phyloP scores from a whole-genome alignment of 2,888 invertebrate genomes.

The Leptopterna dolabrata region DNA sequence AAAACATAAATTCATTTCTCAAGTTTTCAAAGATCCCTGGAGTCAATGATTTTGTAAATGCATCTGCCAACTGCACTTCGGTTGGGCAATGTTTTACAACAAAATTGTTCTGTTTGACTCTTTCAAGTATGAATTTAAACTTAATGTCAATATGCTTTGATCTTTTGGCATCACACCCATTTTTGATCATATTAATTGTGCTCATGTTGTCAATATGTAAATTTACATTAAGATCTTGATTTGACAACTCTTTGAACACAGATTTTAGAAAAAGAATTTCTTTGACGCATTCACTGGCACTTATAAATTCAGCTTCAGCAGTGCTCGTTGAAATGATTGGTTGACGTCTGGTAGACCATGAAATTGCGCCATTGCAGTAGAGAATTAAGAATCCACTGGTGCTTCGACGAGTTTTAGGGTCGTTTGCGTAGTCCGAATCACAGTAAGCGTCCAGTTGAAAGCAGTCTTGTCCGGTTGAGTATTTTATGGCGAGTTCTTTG shows the following conservation, averaged over 20 bases:
- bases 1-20: not conserved
- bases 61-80: constrained; percentile 59
- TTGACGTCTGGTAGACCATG: constrained; percentile 58
- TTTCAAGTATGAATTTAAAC: constrained; percentile 57
- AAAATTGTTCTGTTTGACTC: constrained; percentile 33
- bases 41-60: constrained; percentile 60
- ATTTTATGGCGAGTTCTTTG: constrained; percentile 54
- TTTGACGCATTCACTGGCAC: constrained; percentile 60
- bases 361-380: constrained; percentile 61
- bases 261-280: constrained; percentile 62
- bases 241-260: constrained; percentile 59
- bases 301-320: constrained; percentile 56
- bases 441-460: constrained; percentile 49
- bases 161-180: constrained; percentile 54
- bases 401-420: constrained; percentile 34
- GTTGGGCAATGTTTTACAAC: constrained; percentile 56
- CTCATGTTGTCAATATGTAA: constrained; percentile 60
- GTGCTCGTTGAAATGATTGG: too few species aligned
- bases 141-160: constrained; percentile 61
- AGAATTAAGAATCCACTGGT: constrained; percentile 47
- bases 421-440: constrained; percentile 59
- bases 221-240: not conserved
- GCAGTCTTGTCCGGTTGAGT: not conserved
- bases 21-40: constrained; percentile 35
- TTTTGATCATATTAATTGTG: constrained; percentile 58